Evolutionary conservation across 2,113 vertebrate species (phyloP).

Genomic region (Engraulis encrasicolus): DNA sequence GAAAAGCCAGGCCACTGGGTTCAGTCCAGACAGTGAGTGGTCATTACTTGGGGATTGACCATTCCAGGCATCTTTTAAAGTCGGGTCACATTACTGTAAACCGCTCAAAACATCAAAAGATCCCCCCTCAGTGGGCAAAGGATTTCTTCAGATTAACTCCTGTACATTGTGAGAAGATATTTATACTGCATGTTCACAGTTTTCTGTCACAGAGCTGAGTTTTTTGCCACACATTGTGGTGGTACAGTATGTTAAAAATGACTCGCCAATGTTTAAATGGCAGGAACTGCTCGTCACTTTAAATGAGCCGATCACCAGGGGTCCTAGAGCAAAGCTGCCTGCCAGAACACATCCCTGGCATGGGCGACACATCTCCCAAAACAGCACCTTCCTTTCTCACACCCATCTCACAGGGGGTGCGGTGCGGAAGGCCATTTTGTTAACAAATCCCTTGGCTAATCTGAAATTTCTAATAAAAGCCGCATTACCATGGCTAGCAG

Average conservation of each 20-base stretch:
- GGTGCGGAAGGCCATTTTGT: constrained; percentile 30
- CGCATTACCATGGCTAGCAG: constrained; percentile 48
- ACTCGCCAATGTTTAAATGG: background rate
- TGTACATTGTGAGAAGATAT: background rate
- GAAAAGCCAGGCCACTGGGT: background rate
- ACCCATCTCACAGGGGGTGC: constrained; percentile 28
- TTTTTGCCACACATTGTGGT: background rate
- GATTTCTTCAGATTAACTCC: constrained; percentile 42
- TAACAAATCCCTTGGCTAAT: constrained; percentile 43
- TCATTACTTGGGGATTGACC: constrained; percentile 38
- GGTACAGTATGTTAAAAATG: background rate
- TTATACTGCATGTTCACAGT: background rate
- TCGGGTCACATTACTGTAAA: constrained; percentile 60
- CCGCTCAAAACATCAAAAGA: constrained; percentile 65
- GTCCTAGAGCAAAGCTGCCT: background rate
- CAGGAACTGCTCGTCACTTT: background rate
- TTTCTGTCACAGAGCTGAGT: background rate
- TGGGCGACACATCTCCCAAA: background rate
- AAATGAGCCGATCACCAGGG: background rate
- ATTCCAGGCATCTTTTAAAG: constrained; percentile 42
- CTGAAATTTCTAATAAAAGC: constrained; percentile 53
- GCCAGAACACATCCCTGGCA: constrained; percentile 9
- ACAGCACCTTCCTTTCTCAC: constrained; percentile 19
- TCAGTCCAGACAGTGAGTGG: background rate
- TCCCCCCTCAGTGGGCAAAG: constrained; percentile 57